Evolutionary conservation across 1,140 invertebrate genomes (phyloP).

Genomic region (Drosophila subpulchrella): DNA sequence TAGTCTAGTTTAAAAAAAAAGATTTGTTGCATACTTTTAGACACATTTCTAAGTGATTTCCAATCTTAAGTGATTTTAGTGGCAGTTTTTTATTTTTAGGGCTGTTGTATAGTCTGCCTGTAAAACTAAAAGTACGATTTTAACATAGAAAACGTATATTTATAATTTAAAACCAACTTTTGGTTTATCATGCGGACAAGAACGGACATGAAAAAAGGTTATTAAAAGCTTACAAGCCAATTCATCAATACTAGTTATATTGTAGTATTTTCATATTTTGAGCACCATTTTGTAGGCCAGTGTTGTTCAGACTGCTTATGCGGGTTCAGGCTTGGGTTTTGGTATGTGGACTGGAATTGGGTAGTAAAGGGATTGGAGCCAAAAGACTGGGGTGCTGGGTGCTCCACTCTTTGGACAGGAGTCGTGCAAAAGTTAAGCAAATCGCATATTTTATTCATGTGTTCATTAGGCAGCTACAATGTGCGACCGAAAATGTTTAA

Average conservation of each 20-base stretch:
- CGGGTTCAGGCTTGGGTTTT: constrained; percentile 23
- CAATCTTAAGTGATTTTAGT: too few species aligned
- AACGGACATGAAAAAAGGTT: too few species aligned
- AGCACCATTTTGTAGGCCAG: neutral
- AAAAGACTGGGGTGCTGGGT: neutral
- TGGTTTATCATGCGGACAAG: too few species aligned
- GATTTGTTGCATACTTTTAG: too few species aligned
- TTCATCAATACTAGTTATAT: too few species aligned
- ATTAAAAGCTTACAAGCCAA: neutral
- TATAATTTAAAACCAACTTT: too few species aligned
- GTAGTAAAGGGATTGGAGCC: constrained; percentile 1
- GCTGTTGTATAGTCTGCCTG: too few species aligned
- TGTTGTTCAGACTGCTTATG: constrained; percentile 31
- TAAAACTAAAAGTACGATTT: too few species aligned
- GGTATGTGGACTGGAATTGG: neutral
- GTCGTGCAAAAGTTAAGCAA: constrained; percentile 81
- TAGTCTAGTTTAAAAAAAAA: too few species aligned
- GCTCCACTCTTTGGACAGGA: constrained; percentile 31
- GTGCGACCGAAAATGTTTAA: constrained; percentile 83
- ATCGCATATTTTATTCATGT: constrained; percentile 83
- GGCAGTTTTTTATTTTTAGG: too few species aligned
- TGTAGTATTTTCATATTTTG: neutral
- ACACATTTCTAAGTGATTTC: too few species aligned
- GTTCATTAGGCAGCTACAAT: constrained; percentile 83
- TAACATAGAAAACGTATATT: too few species aligned